Conservation (phyloP, 2,797 vertebrate genomes). For the Eidolon dupreanum region DNA sequence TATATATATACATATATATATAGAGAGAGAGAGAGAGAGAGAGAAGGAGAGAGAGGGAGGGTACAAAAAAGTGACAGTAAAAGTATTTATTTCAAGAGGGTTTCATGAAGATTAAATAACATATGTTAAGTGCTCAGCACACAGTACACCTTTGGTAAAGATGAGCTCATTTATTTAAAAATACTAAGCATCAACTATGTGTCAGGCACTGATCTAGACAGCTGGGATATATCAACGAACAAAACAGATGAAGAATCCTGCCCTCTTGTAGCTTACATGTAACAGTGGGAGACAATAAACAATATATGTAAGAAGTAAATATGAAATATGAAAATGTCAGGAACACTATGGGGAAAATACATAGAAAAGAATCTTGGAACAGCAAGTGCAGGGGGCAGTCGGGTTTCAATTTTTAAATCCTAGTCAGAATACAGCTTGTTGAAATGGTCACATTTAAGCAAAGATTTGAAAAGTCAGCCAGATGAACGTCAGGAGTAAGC, state of each 20-base stretch:
- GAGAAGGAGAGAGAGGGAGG: neutral
- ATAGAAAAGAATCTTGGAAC: neutral
- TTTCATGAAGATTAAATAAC: neutral
- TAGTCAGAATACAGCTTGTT: neutral
- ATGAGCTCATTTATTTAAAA: neutral
- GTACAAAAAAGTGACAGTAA: neutral
- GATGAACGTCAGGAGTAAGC: neutral
- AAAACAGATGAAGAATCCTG: neutral
- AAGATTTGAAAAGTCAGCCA: neutral
- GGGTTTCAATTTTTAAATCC: neutral
- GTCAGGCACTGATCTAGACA: neutral
- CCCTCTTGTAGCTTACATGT: neutral
- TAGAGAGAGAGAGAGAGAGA: too few relatives aligned
- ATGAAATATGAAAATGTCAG: neutral
- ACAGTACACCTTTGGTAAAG: neutral
- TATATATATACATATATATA: neutral
- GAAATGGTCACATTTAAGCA: neutral
- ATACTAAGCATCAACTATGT: too few relatives aligned
- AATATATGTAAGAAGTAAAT: neutral
- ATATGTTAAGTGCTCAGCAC: neutral
- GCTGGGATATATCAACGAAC: neutral
- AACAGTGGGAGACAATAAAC: neutral
- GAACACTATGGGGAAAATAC: neutral
- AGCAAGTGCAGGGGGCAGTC: neutral
- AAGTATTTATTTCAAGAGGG: neutral